phyloP scores from a whole-genome alignment of 2,888 invertebrate genomes.

The Rhingia campestris region DNA sequence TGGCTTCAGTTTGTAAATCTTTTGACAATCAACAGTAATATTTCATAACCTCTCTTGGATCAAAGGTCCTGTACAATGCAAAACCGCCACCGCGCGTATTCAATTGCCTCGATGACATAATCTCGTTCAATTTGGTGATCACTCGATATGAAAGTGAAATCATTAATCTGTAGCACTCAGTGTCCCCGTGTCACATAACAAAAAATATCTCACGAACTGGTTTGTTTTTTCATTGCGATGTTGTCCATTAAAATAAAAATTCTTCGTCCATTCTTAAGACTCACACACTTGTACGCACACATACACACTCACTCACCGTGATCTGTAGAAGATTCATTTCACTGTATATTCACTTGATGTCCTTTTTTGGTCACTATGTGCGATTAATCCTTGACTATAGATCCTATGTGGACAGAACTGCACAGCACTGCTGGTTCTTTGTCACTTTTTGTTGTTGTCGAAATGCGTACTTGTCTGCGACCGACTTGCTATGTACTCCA shows the following conservation, averaged over 20 bases:
- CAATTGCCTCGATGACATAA: conserved; percentile 50
- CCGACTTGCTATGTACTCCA: conserved; percentile 64
- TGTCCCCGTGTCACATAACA: conserved; percentile 58
- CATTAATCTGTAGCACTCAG: conserved; percentile 39
- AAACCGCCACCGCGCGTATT: conserved; percentile 31
- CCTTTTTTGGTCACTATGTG: conserved; percentile 13
- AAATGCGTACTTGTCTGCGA: conserved; percentile 53
- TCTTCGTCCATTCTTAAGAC: conserved; percentile 6
- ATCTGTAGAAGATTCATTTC: conserved; percentile 64
- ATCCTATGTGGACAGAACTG: conserved; percentile 4
- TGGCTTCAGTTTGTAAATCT: background rate
- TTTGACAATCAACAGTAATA: conserved; percentile 5
- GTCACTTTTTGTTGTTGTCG: conserved; percentile 45
- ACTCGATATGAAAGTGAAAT: conserved; percentile 66
- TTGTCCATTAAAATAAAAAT: conserved; percentile 24
- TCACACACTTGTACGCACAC: too few relatives aligned
- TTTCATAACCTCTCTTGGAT: conserved; percentile 13
- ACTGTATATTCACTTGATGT: conserved; percentile 30
- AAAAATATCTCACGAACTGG: conserved; percentile 55
- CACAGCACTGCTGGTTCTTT: conserved; percentile 20
- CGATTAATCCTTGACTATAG: conserved; percentile 29
- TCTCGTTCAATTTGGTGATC: conserved; percentile 32
- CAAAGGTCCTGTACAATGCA: conserved; percentile 18
- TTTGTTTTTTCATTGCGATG: conserved; percentile 50
- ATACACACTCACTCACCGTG: conserved; percentile 55